Conservation (phyloP, 37 sponge, comb jelly and placozoan genomes). For the Agelas oroides region DNA sequence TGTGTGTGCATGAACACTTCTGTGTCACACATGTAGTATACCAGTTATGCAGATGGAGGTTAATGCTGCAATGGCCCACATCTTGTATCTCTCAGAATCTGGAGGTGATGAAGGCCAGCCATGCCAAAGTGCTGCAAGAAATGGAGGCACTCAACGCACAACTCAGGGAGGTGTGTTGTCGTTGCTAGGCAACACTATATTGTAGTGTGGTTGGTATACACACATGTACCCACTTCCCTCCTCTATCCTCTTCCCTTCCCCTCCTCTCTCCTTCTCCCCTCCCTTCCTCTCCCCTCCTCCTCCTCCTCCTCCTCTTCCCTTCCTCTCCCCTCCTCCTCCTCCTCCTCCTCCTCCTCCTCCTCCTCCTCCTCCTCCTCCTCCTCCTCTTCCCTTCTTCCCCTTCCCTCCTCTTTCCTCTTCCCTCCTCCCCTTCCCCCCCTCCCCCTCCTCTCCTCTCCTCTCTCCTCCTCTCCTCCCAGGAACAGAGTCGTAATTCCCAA, state of each 20-base stretch:
- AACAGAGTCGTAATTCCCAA: constrained; percentile 9
- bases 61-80: too few species aligned
- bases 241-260: too few species aligned
- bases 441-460: too few species aligned
- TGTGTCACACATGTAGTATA: too few species aligned
- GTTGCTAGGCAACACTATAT: too few species aligned
- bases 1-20: too few species aligned
- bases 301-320: constrained; percentile 7
- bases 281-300: neutral
- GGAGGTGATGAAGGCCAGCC: constrained; percentile 17
- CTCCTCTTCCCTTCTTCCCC: too few species aligned
- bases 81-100: constrained; percentile 49
- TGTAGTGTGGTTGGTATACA: neutral
- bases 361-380: constrained; percentile 10
- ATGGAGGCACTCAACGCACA: constrained; percentile 50
- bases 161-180: constrained; percentile 71
- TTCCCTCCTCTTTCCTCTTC: neutral
- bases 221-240: neutral
- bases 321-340: neutral
- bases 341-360: constrained; percentile 22
- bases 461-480: too few species aligned
- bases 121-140: constrained; percentile 59
- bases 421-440: neutral
- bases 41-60: too few species aligned
- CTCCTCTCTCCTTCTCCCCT: neutral